These are phyloP conservation scores for Harmothoe impar DNA, from an alignment of 2,888 invertebrate genomes.

Conservation along the genomic window DNA sequence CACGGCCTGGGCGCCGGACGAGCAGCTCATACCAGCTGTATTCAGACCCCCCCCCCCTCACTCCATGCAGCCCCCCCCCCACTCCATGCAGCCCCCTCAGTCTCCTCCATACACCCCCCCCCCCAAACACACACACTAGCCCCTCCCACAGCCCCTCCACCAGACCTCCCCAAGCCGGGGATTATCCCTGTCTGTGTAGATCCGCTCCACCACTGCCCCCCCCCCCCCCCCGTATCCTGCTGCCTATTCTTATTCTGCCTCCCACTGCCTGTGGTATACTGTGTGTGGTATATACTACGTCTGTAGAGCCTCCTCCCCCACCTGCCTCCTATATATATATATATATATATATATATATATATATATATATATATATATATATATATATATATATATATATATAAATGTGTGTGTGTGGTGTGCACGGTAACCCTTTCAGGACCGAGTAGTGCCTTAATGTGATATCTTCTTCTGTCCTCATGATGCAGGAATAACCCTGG, in stretches of 20 bases:
- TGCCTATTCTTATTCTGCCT: neutral
- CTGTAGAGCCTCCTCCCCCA: too few relatives aligned
- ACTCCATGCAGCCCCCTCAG: neutral
- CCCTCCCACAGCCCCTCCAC: neutral
- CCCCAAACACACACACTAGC: too few relatives aligned
- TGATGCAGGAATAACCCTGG: too few relatives aligned
- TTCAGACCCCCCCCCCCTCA: neutral
- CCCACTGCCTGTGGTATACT: neutral
- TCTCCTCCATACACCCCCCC: neutral
- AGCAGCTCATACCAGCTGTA: conserved; percentile 22
- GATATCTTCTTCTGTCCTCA: too few relatives aligned
- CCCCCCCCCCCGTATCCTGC: neutral
- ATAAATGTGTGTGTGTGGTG: neutral
- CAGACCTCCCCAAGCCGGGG: neutral
- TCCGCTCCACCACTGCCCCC: neutral
- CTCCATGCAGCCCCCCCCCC: neutral
- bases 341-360: too few relatives aligned
- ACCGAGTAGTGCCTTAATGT: too few relatives aligned
- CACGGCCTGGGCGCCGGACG: neutral
- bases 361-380: too few relatives aligned
- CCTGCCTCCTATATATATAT: too few relatives aligned
- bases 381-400: too few relatives aligned
- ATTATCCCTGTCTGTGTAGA: conserved; percentile 10
- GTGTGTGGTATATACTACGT: too few relatives aligned
- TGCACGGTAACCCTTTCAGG: too few relatives aligned